Evolutionary conservation across 2,797 vertebrate species (phyloP), one percentile per base, ranked within the genome.

Genomic region (Uromys caudimaculatus): DNA sequence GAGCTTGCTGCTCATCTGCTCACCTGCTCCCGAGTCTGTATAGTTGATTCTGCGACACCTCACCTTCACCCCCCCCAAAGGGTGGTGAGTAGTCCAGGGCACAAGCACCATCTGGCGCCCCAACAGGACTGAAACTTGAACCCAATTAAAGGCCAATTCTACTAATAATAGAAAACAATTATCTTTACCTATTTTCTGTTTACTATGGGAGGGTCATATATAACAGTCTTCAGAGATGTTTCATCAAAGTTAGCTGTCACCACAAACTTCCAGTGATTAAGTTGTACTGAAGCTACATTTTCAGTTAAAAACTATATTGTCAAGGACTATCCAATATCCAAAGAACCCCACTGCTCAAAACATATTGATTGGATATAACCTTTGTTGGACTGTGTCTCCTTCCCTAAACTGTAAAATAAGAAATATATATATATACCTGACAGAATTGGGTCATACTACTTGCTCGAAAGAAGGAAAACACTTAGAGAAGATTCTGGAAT

Each of bases 361-460:
- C 44, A 91, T 24, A 38, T 41, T 79, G 16, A 35, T n/a, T 75
- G 94, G 5, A 69, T 32, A 69, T 69, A 38, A 82, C 1, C 24
- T 82, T 83, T 93, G 27, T 54, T 19, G 71, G 19, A 47, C 8
- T 64, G 19, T 21, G 10, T 14, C 60, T 95, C 60, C 10, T 62
- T 76, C 89, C 41, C 58, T 92, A 85, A 92, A 38, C 50, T 91
- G 1, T 56, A 95, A 95, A 97, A 54, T 58, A 14, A 75, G n/a
- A n/a, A n/a, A n/a, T 44, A 44, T 44, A 44, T 44, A 44, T 44
- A 44, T 23, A 54, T 50, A 85, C 3, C 38, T 82, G 69, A 92
- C 19, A 87, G 62, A 60, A 92, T 2, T 54, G n/a, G 50, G 35
- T 54, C 29, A 89, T 71, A 69, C 50, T 13, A 47, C 24, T 17